phyloP scores from a whole-genome alignment of 2,797 vertebrate species.

The Microctenopoma stevenorrisi region DNA sequence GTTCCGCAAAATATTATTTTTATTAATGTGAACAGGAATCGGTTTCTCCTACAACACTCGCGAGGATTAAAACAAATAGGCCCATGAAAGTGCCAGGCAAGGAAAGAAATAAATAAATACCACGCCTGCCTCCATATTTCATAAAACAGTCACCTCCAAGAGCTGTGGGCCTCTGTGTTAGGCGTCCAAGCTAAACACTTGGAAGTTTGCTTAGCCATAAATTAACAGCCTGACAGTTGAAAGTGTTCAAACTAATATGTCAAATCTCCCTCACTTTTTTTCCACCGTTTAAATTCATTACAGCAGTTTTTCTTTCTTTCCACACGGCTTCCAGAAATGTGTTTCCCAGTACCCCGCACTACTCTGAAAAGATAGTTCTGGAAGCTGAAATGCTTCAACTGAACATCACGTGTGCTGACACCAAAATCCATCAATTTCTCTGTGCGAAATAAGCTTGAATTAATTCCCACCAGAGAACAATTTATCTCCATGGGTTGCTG shows the following conservation, averaged over 20 bases:
- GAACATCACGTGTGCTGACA: constrained; percentile 38
- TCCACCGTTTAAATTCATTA: constrained; percentile 80
- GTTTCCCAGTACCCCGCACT: constrained; percentile 51
- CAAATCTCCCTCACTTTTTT: constrained; percentile 71
- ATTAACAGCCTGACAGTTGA: constrained; percentile 85
- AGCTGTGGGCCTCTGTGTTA: constrained; percentile 81
- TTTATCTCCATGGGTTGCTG: constrained; percentile 62
- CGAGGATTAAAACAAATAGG: constrained; percentile 86
- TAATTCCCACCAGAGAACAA: constrained; percentile 60
- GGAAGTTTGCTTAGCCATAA: constrained; percentile 85
- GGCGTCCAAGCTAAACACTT: constrained; percentile 85
- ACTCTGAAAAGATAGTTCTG: constrained; percentile 57
- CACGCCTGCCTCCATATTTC: constrained; percentile 80
- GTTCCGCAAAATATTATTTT: constrained; percentile 86
- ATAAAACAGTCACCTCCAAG: constrained; percentile 80
- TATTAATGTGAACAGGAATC: constrained; percentile 87
- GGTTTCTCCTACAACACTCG: constrained; percentile 83
- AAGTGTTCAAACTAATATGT: constrained; percentile 87
- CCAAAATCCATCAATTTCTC: constrained; percentile 52
- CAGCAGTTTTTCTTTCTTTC: constrained; percentile 76
- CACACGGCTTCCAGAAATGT: constrained; percentile 61
- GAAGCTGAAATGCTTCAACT: constrained; percentile 58
- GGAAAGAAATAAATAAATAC: constrained; percentile 84
- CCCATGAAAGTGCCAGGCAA: constrained; percentile 75
- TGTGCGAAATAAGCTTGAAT: constrained; percentile 59